These are phyloP conservation scores for Eira barbara DNA, from an alignment of 2,113 vertebrate genomes.

Conservation along the genomic window DNA sequence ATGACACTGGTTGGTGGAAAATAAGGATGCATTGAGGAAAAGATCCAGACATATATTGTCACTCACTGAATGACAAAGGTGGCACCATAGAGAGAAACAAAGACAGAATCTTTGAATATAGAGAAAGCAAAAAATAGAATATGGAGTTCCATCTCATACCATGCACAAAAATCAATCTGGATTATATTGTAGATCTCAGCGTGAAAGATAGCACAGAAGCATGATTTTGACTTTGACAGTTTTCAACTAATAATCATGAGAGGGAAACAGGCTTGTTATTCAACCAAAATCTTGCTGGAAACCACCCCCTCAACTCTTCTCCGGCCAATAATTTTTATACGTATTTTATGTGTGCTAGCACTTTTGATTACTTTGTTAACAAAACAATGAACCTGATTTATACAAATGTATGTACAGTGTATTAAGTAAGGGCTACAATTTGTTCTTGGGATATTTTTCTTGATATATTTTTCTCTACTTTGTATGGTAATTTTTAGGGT, in stretches of 20 bases:
- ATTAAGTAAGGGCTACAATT: background rate
- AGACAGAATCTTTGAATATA: background rate
- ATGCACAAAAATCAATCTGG: fast-evolving
- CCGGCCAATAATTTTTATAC: background rate
- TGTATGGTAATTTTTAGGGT: background rate
- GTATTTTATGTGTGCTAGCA: background rate
- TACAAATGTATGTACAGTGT: background rate
- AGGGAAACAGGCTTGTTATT: no score
- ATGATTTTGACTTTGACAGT: background rate
- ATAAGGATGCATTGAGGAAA: fast-evolving
- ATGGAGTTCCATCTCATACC: fast-evolving
- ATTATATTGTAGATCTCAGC: fast-evolving
- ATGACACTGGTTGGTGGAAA: background rate
- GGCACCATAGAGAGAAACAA: no score
- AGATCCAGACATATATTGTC: fast-evolving
- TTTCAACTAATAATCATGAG: background rate
- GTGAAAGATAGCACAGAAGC: background rate
- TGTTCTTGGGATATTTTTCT: background rate
- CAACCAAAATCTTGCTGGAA: background rate
- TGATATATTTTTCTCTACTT: background rate
- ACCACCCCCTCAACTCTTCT: no score
- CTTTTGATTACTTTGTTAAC: background rate
- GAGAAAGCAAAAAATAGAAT: background rate
- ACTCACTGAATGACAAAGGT: fast-evolving
- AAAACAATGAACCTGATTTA: background rate